These are phyloP conservation scores for Spilosoma lubricipeda DNA, from an alignment of 2,888 invertebrate species.

Conservation along the genomic window DNA sequence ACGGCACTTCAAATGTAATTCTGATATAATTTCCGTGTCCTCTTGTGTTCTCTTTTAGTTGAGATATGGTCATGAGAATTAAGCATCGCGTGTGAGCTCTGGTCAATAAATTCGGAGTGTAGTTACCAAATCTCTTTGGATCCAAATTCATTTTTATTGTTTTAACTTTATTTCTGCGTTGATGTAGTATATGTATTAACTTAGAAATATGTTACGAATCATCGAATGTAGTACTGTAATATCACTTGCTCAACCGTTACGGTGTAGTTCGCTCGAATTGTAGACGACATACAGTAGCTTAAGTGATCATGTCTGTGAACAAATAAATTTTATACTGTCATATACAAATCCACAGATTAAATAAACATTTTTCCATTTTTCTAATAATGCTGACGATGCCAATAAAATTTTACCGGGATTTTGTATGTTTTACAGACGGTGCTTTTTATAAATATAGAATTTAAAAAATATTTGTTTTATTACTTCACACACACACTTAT, in stretches of 20 bases:
- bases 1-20: conserved; percentile 63
- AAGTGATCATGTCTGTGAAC: conserved; percentile 54
- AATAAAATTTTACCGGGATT: conserved; percentile 80
- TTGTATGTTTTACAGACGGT: conserved; percentile 86
- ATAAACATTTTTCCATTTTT: conserved; percentile 75
- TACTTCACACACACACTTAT: neutral
- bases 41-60: conserved; percentile 67
- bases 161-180: conserved; percentile 55
- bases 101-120: conserved; percentile 68
- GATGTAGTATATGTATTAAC: conserved; percentile 58
- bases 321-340: conserved; percentile 76
- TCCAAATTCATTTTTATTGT: conserved; percentile 49
- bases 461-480: conserved; percentile 49
- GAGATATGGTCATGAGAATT: conserved; percentile 58
- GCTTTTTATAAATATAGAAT: conserved; percentile 84
- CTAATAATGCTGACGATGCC: conserved; percentile 77
- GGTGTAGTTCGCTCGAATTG: conserved; percentile 57
- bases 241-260: conserved; percentile 77
- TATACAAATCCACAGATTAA: conserved; percentile 55
- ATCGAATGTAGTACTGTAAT: conserved; percentile 66
- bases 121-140: conserved; percentile 69
- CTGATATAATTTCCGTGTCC: conserved; percentile 52
- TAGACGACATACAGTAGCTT: conserved; percentile 57
- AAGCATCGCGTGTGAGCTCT: conserved; percentile 57
- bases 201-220: conserved; percentile 58